A percentile compares a stretch with the other conserved stretches of the same genome.
Conservation (phyloP, 2,888 invertebrate genomes). For the Ashinkailepas kermadecensis region DNA sequence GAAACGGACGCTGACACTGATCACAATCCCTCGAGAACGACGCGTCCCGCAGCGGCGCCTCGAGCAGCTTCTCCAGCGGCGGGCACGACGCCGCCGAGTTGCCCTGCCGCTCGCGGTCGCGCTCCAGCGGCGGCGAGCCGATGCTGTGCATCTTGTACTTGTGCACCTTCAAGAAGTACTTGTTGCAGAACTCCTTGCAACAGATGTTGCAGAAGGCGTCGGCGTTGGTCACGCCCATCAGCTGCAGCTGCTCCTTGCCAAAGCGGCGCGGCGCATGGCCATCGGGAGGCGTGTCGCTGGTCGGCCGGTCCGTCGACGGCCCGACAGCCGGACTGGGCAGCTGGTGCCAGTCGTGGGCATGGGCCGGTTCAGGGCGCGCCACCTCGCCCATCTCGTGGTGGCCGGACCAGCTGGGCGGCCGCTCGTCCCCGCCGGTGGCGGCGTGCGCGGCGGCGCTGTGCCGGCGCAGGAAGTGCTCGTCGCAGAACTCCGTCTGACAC, state of each 20-base stretch:
- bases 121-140: slow-evolving; percentile 38
- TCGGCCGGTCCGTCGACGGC: background rate
- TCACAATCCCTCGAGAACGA: slow-evolving; percentile 40
- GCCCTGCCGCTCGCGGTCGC: slow-evolving; percentile 39
- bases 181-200: slow-evolving; percentile 63
- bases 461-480: background rate
- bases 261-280: background rate
- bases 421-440: background rate
- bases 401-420: background rate
- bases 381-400: background rate
- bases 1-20: slow-evolving; percentile 42
- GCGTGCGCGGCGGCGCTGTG: background rate
- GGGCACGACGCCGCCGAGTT: background rate
- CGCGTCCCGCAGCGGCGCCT: slow-evolving; percentile 10
- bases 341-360: background rate
- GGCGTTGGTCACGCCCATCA: background rate
- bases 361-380: background rate
- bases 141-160: slow-evolving; percentile 87
- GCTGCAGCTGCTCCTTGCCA: background rate
- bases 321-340: background rate
- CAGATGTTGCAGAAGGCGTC: slow-evolving; percentile 59
- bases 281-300: background rate
- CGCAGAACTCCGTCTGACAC: slow-evolving; percentile 10
- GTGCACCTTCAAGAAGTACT: slow-evolving; percentile 71
- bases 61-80: slow-evolving; percentile 23